These are phyloP conservation scores for Casuarius casuarius DNA, from an alignment of 2,113 vertebrate genomes.

Conservation along the genomic window DNA sequence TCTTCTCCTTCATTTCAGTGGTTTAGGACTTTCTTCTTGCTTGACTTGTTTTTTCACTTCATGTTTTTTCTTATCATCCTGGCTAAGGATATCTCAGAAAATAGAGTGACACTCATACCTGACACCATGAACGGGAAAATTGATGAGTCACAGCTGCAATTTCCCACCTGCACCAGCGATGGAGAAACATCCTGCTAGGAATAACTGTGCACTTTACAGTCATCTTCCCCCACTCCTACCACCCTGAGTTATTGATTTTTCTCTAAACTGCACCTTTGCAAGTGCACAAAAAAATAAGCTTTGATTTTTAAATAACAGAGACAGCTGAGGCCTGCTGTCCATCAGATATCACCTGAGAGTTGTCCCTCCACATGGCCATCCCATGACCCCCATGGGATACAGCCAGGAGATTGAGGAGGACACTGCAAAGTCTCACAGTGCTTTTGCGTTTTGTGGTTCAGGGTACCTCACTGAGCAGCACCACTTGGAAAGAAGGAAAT, in stretches of 20 bases:
- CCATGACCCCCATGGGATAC: no score
- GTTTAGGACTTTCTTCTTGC: constrained; percentile 12
- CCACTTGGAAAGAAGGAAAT: not conserved
- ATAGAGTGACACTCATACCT: constrained; percentile 20
- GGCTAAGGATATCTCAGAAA: not conserved
- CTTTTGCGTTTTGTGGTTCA: not conserved
- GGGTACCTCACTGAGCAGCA: accelerated
- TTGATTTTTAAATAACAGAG: not conserved
- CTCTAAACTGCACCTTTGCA: not conserved
- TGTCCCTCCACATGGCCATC: not conserved
- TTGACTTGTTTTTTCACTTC: not conserved
- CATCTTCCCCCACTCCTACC: not conserved
- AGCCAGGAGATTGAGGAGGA: not conserved
- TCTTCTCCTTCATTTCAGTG: not conserved
- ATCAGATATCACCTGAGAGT: not conserved
- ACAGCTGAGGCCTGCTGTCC: not conserved
- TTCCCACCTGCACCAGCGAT: not conserved
- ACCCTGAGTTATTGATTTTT: not conserved
- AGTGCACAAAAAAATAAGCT: not conserved
- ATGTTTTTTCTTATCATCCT: not conserved
- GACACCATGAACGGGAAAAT: constrained; percentile 37
- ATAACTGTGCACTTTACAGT: not conserved
- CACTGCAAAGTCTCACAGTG: not conserved
- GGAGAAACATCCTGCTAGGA: not conserved
- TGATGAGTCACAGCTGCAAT: constrained; percentile 41